These are phyloP conservation scores for Drosophila borborema DNA, from an alignment of 2,888 invertebrate species.

Conservation along the genomic window DNA sequence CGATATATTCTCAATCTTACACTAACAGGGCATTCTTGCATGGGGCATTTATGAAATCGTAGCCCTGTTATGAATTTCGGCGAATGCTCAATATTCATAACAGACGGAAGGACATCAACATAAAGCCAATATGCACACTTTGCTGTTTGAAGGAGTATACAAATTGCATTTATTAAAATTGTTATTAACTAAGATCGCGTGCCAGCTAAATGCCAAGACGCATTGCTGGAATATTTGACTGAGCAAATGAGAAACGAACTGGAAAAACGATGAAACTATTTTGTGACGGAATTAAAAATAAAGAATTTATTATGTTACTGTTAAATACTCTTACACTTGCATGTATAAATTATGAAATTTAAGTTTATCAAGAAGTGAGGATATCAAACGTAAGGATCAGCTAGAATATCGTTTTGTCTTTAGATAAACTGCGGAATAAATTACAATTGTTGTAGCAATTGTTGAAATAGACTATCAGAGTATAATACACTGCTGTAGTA, in stretches of 20 bases:
- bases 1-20: not conserved
- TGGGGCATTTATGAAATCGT: too few species aligned
- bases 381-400: not conserved
- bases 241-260: constrained; percentile 28
- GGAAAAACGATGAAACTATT: not conserved
- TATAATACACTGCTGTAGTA: not conserved
- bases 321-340: constrained; percentile 6
- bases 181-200: constrained; percentile 38
- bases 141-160: not conserved
- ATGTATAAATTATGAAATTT: too few species aligned
- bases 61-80: too few species aligned
- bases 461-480: not conserved
- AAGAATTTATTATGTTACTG: not conserved
- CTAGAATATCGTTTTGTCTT: not conserved
- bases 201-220: constrained; percentile 19
- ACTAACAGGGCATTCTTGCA: not conserved
- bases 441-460: not conserved
- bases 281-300: not conserved
- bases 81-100: not conserved
- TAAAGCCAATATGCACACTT: not conserved
- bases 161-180: constrained; percentile 47
- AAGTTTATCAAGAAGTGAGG: not conserved
- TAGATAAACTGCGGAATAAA: not conserved
- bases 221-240: constrained; percentile 29
- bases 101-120: too few species aligned